Base-by-base conservation (phyloP, 2,888 invertebrate genomes). In the Ischnus inquisitorius region DNA sequence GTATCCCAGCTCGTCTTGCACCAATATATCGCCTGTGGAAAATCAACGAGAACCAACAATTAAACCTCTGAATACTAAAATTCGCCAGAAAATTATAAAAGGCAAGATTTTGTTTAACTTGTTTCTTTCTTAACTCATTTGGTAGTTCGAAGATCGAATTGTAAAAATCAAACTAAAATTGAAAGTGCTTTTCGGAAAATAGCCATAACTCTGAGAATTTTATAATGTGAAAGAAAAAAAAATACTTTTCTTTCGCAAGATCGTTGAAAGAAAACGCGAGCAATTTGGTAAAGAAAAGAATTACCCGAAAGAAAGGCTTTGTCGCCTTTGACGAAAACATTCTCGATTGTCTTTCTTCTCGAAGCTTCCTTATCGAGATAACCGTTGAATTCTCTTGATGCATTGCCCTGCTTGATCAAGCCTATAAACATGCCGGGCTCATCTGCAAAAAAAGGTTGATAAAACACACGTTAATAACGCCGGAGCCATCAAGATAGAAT, bases 371-470 rank as follows among this genome's bases (percentile, higher is more conserved):
- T 94, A 85, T 95, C 95, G 79, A 95, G 95, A 90, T 97, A 97
- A 34, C 97, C 97, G 90, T 96, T 96, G 93, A 96, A 97, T 88
- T 96, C 96, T 80, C 97, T 94, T 87, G 94, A 95, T 85, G 95
- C 97, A 87, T 95, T 95, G 64, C 95, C 95, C 88, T 95, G 94
- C 81, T 95, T 94, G 83, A 96, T 96, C 89, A 97, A 95, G 0
- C 97, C 98, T 68, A 98, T 96, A 91, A 97, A 95, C 95, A 97
- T 97, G 43, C 98, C 98, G 1, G 97, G 96, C 93, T 98, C 97
- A 90, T 96, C 97, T 96, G 94, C 25, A 93, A 28, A 72, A 67
- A 62, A 96, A 39, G 95, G 82, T n/a, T 5, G 34, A 34, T 34
- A 34, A 14, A 64, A 3, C 0, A 69, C 48, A 1, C 8, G 22